These are phyloP conservation scores for Oasisia sp. DNA, from an alignment of 2,888 invertebrate genomes.

Conservation along the genomic window DNA sequence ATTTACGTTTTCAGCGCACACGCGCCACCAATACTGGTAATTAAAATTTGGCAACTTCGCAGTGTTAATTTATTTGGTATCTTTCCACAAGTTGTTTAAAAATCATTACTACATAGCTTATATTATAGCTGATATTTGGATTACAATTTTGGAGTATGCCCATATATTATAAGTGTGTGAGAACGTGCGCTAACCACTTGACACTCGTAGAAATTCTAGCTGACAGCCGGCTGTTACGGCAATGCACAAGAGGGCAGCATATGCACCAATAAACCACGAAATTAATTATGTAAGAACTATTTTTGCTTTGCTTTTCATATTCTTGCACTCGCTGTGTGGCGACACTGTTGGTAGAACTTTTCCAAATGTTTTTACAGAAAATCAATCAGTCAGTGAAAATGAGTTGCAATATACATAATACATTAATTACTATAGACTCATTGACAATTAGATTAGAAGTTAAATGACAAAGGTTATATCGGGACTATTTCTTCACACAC, in stretches of 20 bases:
- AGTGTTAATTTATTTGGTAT: too few relatives aligned
- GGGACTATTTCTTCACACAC: background rate
- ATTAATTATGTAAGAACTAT: too few relatives aligned
- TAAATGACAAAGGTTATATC: background rate
- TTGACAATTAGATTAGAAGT: background rate
- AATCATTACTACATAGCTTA: too few relatives aligned
- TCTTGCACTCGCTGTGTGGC: constrained; percentile 9
- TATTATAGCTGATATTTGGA: too few relatives aligned
- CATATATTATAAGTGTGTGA: too few relatives aligned
- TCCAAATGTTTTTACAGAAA: background rate
- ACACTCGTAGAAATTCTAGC: background rate
- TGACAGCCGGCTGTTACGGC: background rate
- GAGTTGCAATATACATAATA: background rate
- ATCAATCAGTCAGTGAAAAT: background rate
- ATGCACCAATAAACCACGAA: background rate
- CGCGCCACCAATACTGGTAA: too few relatives aligned
- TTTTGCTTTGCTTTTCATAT: background rate
- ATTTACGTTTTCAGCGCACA: too few relatives aligned
- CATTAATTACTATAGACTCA: background rate
- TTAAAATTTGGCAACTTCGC: too few relatives aligned
- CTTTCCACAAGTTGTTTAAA: too few relatives aligned
- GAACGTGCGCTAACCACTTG: too few relatives aligned
- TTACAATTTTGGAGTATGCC: too few relatives aligned
- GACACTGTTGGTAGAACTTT: background rate
- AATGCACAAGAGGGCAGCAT: background rate